Evolutionary conservation across 2,888 invertebrate genomes (phyloP).

Genomic region (Adelognathus sp.): DNA sequence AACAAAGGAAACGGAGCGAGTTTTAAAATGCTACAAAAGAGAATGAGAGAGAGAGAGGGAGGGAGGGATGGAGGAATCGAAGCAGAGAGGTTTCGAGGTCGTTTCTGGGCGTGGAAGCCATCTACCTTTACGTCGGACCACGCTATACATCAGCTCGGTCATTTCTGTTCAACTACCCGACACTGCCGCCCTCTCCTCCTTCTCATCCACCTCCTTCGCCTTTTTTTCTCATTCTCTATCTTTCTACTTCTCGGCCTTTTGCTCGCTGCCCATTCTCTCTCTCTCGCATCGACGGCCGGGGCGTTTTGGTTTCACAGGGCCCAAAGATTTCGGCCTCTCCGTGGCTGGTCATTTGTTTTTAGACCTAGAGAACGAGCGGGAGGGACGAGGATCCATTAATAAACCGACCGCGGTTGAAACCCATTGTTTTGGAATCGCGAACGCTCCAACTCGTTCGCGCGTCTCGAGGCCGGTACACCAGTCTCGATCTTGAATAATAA

Average conservation of each 20-base stretch:
- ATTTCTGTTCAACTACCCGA: conserved; percentile 60
- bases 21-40: background rate
- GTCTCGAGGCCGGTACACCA: conserved; percentile 14
- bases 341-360: conserved; percentile 51
- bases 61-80: conserved; percentile 52
- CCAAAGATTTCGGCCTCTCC: conserved; percentile 67
- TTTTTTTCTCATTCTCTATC: conserved; percentile 15
- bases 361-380: conserved; percentile 49
- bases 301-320: conserved; percentile 55
- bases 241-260: background rate
- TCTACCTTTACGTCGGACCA: conserved; percentile 69
- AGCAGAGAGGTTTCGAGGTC: conserved; percentile 72
- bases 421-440: conserved; percentile 44
- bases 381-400: conserved; percentile 56
- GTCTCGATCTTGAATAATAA: conserved; percentile 34
- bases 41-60: conserved; percentile 13
- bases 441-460: conserved; percentile 19
- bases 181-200: conserved; percentile 61
- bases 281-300: conserved; percentile 14
- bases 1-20: conserved; percentile 43
- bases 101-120: conserved; percentile 76
- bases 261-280: conserved; percentile 12
- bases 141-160: conserved; percentile 60
- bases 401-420: conserved; percentile 36
- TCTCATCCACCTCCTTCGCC: conserved; percentile 53